Conservation (phyloP, 2,113 vertebrate genomes). For the Psophia crepitans region DNA sequence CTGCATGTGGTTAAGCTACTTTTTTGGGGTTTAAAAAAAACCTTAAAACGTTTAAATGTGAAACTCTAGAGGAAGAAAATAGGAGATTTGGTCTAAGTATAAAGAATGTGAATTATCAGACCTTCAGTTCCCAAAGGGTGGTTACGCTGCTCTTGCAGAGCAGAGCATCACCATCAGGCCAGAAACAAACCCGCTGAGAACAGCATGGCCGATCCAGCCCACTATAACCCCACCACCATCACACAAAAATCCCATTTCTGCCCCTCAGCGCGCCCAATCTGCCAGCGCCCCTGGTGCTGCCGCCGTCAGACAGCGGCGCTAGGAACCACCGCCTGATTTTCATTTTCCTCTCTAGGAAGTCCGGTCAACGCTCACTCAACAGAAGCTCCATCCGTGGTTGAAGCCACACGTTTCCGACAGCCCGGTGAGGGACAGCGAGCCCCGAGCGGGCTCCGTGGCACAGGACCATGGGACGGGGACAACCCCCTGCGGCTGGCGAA, state of each 20-base stretch:
- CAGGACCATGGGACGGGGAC: rapidly evolving
- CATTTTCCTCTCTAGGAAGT: not conserved
- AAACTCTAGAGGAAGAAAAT: not conserved
- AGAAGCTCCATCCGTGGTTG: not conserved
- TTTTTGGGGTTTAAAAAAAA: no score
- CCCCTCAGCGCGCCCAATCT: not conserved
- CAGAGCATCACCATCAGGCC: not conserved
- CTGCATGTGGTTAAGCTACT: not conserved
- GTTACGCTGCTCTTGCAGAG: not conserved
- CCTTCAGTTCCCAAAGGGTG: rapidly evolving
- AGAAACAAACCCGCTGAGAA: not conserved
- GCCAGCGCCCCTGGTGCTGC: not conserved
- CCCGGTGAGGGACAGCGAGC: not conserved
- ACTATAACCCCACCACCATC: rapidly evolving
- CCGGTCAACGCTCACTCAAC: rapidly evolving
- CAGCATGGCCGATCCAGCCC: rapidly evolving
- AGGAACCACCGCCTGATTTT: not conserved
- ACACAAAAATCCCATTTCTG: not conserved
- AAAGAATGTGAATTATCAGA: not conserved
- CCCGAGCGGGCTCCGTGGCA: no score
- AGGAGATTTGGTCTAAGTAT: not conserved
- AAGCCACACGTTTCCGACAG: not conserved
- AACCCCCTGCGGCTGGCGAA: not conserved
- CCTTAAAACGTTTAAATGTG: not conserved
- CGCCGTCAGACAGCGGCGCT: not conserved